Base-by-base conservation (phyloP, 2,113 vertebrate species). In the Lathamus discolor region DNA sequence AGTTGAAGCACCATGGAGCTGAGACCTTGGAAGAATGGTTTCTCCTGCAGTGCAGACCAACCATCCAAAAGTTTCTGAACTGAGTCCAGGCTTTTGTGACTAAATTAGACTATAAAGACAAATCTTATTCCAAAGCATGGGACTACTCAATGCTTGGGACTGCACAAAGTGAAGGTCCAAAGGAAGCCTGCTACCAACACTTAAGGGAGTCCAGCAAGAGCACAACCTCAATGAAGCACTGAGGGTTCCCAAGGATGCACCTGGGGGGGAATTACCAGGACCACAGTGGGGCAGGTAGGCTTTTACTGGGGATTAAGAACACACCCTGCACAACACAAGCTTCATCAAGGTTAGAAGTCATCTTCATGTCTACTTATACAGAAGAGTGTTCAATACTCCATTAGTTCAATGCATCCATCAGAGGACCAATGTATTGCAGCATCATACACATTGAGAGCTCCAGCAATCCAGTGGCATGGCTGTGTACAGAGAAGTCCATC, bases 161-260 rank as follows among this genome's bases (percentile, higher is more conserved):
- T 17, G 18, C 3, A 22, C 16, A 17, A 52, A 85, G 77, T 17
- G 15, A 7, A 59, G 33, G 2, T 72, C 39, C 77, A 66, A 62
- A 73, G 57, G 67, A 16, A 85, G 9, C 10, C 78, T 29, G 52
- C 33, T 48, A 57, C 5, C 59, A 81, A 67, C 46, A 29, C 13
- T 22, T 6, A 59, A 20, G 22, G 61, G 44, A 66, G 4, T 20
- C 31, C 70, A 61, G 63, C 29, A 57, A 9, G n/a, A 67, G 46
- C 49, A 18, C 0, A 0, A 61, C 33, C 64, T 54, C 0, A 0
- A 46, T 24, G 64, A 75, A 37, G 43, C 48, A 35, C 10, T 9
- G 49, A 62, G 39, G 39, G 82, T 0, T 83, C 68, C 2, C 2
- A 12, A n/a, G 54, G 11, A 33, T 0, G 2, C 4, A 7, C 16